Evolutionary conservation across 2,113 vertebrate genomes (phyloP), one percentile per base, ranked within the genome.

Genomic region (Pomatostomus ruficeps): DNA sequence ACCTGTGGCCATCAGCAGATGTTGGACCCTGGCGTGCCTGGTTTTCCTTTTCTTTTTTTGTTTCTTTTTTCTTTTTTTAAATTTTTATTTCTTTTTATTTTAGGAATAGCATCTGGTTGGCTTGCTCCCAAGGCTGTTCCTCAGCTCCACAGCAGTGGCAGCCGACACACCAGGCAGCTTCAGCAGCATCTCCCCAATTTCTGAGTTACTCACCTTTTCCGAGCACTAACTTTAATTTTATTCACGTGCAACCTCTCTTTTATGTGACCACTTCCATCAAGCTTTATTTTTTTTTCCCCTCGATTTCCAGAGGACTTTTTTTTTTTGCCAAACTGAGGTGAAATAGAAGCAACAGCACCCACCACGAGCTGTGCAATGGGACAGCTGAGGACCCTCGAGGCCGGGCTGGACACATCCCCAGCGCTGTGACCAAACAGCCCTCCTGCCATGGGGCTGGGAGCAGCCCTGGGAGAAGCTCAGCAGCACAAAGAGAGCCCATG

Each of bases 351-450:
- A 22, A 3, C 23, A 68, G 33, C 22, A 36, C 16, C 19, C 14
- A 40, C 16, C 59, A 35, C 2, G 26, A 65, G 59, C 3, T 10
- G 5, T 23, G 51, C 20, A 6, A 5, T 0, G 2, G 48, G 35
- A 46, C 1, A 1, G 46, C 79, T 1, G 2, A 80, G 61, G 20
- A 58, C 17, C 11, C 0, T 0, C 0, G 1, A 48, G n/a, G 19
- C 14, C 0, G 5, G 51, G 35, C 59, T 70, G 81, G 62, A 63
- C 2, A 6, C 24, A 66, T 8, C 11, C 43, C 33, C 20, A 2
- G 63, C 4, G 1, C 82, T n/a, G 51, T 11, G 61, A 73, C 62
- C 80, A 46, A 81, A n/a, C 0, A 17, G 49, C 52, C 25, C 21
- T 51, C 45, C 62, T 83, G 63, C 73, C 2, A 2, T 0, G 5